Percentiles rank a stretch among this genome's conserved stretches.
These are phyloP conservation scores for Phoxinus dragarum DNA, from an alignment of 2,797 vertebrate genomes.

Conservation along the genomic window DNA sequence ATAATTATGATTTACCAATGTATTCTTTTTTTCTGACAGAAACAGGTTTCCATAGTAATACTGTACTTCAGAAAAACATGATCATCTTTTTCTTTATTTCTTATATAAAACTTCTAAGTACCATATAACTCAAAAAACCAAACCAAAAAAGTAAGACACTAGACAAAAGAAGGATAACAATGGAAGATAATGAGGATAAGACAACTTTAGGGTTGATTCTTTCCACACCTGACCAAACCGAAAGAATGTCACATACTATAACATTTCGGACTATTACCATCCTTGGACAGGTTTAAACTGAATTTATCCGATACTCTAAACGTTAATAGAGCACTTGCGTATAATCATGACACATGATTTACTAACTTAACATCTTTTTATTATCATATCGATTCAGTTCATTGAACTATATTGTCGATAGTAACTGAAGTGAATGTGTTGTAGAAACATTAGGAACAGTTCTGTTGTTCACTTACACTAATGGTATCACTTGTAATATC, in stretches of 20 bases:
- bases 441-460: background rate
- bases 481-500: slow-evolving; percentile 5
- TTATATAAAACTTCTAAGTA: background rate
- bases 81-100: background rate
- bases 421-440: background rate
- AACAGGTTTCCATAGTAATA: background rate
- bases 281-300: background rate
- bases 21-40: too few relatives aligned
- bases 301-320: background rate
- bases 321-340: too few relatives aligned
- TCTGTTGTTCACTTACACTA: background rate
- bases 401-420: background rate
- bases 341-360: too few relatives aligned
- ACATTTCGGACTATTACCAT: background rate
- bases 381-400: background rate
- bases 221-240: background rate
- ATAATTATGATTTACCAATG: background rate
- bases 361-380: background rate
- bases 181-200: background rate
- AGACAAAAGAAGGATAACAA: background rate
- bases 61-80: background rate
- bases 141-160: background rate
- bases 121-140: background rate
- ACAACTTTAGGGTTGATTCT: too few relatives aligned
- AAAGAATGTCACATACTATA: background rate